Percentiles rank a stretch among this genome's conserved stretches.
Evolutionary conservation across 2,113 vertebrate species (phyloP).

Genomic region (Danio rerio): DNA sequence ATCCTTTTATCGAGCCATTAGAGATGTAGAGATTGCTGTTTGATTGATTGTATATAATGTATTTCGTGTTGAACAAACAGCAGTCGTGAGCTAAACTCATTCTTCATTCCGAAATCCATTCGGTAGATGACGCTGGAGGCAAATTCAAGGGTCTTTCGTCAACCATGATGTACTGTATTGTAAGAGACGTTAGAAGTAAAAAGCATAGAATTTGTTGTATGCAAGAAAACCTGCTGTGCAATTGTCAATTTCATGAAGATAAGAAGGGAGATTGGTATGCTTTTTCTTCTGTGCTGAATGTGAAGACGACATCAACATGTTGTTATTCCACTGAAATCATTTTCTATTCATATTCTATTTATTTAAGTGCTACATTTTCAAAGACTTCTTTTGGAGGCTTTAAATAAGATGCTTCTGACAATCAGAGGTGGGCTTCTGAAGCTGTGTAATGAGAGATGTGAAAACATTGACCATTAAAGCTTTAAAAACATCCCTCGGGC

Average conservation of each 20-base stretch:
- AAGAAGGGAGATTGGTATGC: too few species aligned
- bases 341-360: constrained; percentile 28
- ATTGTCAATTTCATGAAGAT: constrained; percentile 19
- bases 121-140: neutral
- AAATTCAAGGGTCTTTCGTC: neutral
- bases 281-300: neutral
- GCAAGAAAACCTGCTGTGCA: neutral
- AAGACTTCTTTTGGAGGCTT: constrained; percentile 2
- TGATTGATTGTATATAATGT: constrained; percentile 52
- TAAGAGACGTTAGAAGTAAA: neutral
- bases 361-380: constrained; percentile 40
- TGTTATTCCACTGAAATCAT: neutral
- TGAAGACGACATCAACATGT: constrained; percentile 4
- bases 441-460: constrained; percentile 59
- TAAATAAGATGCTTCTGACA: constrained; percentile 65
- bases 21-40: constrained; percentile 65
- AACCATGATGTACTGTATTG: neutral
- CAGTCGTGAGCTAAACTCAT: neutral
- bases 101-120: neutral
- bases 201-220: neutral
- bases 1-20: constrained; percentile 17
- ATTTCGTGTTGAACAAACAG: neutral
- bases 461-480: constrained; percentile 65
- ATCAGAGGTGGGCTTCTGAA: constrained; percentile 70
- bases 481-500: constrained; percentile 56